These are phyloP conservation scores for Bombus pascuorum DNA, from an alignment of 1,140 invertebrate species.

Conservation along the genomic window DNA sequence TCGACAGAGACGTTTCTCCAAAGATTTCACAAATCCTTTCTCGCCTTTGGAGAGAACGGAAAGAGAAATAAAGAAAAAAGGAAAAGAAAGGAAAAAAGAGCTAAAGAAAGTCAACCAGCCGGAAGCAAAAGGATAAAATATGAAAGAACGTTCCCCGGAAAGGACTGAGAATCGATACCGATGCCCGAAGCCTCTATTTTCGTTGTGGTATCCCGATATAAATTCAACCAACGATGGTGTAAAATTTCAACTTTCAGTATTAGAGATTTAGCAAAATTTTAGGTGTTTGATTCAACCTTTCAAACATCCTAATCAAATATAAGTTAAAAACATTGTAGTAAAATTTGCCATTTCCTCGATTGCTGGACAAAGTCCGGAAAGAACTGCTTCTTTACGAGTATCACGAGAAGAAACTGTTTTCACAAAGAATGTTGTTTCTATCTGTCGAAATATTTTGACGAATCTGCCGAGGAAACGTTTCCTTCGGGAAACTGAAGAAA, in stretches of 20 bases:
- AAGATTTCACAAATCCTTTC: slow-evolving; percentile 38
- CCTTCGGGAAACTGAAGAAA: not conserved
- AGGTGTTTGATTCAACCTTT: too few species aligned
- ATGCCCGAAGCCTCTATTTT: not conserved
- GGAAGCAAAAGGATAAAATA: slow-evolving; percentile 26
- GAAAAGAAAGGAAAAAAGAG: not conserved
- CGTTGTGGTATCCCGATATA: too few species aligned
- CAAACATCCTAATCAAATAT: too few species aligned
- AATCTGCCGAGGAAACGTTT: too few species aligned
- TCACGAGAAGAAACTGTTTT: too few species aligned
- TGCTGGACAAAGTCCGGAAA: too few species aligned
- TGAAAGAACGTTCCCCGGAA: not conserved
- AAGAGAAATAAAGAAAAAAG: too few species aligned
- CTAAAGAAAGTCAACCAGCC: not conserved
- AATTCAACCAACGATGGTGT: not conserved
- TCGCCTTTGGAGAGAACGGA: not conserved
- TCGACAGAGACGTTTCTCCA: not conserved
- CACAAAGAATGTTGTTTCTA: too few species aligned
- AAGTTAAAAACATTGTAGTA: too few species aligned
- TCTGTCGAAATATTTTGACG: not conserved
- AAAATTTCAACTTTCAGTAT: not conserved
- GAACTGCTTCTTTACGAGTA: too few species aligned
- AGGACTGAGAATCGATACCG: slow-evolving; percentile 10
- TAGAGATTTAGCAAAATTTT: too few species aligned
- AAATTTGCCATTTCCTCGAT: too few species aligned